Conservation (phyloP, 1,140 invertebrate species). For the Heliconius nattereri region DNA sequence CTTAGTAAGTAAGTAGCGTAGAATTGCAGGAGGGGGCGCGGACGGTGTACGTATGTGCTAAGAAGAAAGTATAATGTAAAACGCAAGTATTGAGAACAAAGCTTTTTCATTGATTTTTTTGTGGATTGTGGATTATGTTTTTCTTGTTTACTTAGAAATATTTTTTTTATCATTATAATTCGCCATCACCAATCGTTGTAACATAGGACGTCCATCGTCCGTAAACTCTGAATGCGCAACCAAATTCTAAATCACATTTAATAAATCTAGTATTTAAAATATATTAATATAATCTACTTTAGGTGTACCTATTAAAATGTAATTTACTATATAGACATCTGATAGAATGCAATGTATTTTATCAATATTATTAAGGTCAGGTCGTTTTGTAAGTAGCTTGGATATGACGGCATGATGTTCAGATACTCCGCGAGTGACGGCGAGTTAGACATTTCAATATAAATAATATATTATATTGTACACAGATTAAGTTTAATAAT, state of each 20-base stretch:
- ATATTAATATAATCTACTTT: conserved; percentile 42
- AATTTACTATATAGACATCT: conserved; percentile 55
- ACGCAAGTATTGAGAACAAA: no score
- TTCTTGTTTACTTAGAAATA: no score
- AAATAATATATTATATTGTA: background rate
- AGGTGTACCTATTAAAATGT: conserved; percentile 57
- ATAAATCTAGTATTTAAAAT: conserved; percentile 45
- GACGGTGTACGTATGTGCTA: conserved; percentile 42
- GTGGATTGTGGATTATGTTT: no score
- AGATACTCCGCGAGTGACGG: conserved; percentile 1
- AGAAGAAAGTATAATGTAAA: background rate
- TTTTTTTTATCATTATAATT: background rate
- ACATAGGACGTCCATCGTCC: conserved; percentile 44
- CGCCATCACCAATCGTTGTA: background rate
- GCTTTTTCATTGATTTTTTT: no score
- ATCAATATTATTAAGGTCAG: conserved; percentile 34
- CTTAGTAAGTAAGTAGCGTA: conserved; percentile 74
- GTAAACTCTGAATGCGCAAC: conserved; percentile 59
- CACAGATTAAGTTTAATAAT: background rate
- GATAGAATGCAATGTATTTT: conserved; percentile 37
- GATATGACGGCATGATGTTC: background rate
- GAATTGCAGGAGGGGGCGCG: conserved; percentile 49
- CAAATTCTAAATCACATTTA: conserved; percentile 78
- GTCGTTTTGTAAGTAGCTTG: background rate
- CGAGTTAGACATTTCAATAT: background rate